Percentiles rank a stretch among this genome's conserved stretches.
phyloP scores from a whole-genome alignment of 2,888 invertebrate species.

The Agrotis puta region DNA sequence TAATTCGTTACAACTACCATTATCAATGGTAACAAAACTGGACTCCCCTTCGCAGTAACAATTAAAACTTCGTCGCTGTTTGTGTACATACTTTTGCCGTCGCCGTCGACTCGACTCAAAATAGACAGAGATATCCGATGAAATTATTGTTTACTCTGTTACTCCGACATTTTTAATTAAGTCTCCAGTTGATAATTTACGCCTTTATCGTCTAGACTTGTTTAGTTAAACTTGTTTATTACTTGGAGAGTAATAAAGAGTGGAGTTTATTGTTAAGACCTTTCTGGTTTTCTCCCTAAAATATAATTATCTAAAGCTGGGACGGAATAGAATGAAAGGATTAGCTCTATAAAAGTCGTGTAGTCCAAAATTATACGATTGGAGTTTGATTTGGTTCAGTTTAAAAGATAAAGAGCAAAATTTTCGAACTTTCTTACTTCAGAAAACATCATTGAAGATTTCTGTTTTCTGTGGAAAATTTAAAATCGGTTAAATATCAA shows the following conservation, averaged over 20 bases:
- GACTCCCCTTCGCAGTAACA: conserved; percentile 68
- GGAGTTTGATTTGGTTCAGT: no score
- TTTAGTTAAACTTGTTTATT: conserved; percentile 16
- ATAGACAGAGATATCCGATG: conserved; percentile 55
- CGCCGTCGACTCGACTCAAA: conserved; percentile 59
- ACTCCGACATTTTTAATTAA: conserved; percentile 60
- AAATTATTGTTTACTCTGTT: conserved; percentile 58
- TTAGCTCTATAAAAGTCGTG: no score
- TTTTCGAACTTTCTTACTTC: no score
- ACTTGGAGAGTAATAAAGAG: background rate
- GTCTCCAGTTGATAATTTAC: conserved; percentile 45
- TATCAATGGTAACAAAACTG: conserved; percentile 66
- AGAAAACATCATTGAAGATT: no score
- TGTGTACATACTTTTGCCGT: conserved; percentile 60
- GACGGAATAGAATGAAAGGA: no score
- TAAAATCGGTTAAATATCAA: no score
- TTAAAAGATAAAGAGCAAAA: no score
- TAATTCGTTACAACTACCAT: conserved; percentile 22
- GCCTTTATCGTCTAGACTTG: conserved; percentile 20
- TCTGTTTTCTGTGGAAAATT: no score
- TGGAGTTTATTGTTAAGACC: background rate
- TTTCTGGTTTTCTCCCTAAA: background rate
- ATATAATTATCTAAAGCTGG: no score
- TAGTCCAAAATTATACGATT: no score
- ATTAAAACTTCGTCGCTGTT: conserved; percentile 72